Conservation (phyloP, 1,140 invertebrate genomes). For the Cydia strobilella region DNA sequence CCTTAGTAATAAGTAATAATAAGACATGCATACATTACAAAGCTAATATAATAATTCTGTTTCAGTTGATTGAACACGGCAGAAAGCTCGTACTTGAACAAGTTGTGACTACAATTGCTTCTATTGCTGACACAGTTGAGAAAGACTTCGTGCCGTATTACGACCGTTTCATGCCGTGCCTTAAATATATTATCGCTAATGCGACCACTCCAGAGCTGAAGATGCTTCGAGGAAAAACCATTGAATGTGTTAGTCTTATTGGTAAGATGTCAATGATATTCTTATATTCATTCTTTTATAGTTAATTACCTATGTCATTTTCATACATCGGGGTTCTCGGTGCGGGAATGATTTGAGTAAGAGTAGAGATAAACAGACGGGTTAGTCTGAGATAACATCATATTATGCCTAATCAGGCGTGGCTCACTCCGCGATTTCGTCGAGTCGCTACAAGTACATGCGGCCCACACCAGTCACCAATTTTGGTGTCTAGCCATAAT, state of each 20-base stretch:
- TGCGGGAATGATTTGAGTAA: no score
- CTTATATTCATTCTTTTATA: no score
- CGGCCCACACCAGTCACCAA: no score
- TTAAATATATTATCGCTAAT: conserved; percentile 99
- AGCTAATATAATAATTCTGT: background rate
- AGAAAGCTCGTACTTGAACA: conserved; percentile 99
- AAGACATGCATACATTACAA: no score
- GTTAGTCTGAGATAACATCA: no score
- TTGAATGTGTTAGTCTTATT: conserved; percentile 99
- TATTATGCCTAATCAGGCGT: no score
- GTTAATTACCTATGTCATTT: background rate
- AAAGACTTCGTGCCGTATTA: conserved; percentile 95
- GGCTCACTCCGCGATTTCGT: no score
- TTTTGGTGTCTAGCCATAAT: no score
- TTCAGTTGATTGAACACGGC: conserved; percentile 92
- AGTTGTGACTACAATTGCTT: conserved; percentile 98
- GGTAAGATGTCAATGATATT: conserved; percentile 78
- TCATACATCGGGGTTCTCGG: no score
- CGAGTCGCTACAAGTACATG: no score
- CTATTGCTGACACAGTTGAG: conserved; percentile 99
- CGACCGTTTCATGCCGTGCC: conserved; percentile 94
- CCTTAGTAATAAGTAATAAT: no score
- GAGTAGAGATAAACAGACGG: no score
- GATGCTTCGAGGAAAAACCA: conserved; percentile 96
- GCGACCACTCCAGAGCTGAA: conserved; percentile 93